A percentile compares a stretch with the other conserved stretches of the same genome.
These are phyloP conservation scores for Hirundichthys speculiger DNA, from an alignment of 2,113 vertebrate species.

Conservation along the genomic window DNA sequence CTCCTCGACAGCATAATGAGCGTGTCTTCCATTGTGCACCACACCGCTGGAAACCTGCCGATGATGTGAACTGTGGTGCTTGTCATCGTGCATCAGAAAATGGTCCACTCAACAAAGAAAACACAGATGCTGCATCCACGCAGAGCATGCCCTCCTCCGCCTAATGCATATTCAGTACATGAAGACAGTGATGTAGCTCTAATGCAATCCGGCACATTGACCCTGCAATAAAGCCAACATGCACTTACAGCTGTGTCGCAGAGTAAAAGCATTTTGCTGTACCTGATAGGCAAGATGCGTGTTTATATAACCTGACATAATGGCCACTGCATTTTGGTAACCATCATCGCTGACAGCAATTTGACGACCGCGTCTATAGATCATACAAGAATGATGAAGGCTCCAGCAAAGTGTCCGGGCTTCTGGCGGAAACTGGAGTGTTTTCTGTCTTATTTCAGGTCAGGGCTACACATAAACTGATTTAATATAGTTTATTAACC, in stretches of 20 bases:
- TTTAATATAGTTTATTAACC: too few species aligned
- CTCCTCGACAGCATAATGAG: constrained; percentile 25
- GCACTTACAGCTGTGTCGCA: constrained; percentile 40
- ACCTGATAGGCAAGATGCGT: constrained; percentile 45
- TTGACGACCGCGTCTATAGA: constrained; percentile 45
- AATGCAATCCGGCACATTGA: constrained; percentile 49
- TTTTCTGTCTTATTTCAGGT: too few species aligned
- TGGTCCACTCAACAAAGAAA: constrained; percentile 47
- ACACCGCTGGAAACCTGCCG: constrained; percentile 38
- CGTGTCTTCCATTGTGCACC: constrained; percentile 6
- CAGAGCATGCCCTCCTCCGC: constrained; percentile 36
- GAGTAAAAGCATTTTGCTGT: constrained; percentile 73
- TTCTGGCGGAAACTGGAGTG: not conserved
- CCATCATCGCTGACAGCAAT: constrained; percentile 48
- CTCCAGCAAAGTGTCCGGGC: constrained; percentile 24
- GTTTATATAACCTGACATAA: constrained; percentile 40
- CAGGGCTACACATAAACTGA: too few species aligned
- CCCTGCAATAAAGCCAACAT: constrained; percentile 27
- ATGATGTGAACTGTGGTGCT: constrained; percentile 33
- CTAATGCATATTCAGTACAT: constrained; percentile 61
- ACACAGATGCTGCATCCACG: constrained; percentile 41
- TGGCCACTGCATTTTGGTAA: constrained; percentile 32
- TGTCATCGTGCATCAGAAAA: constrained; percentile 44
- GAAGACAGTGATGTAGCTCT: constrained; percentile 34
- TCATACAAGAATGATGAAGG: constrained; percentile 66